Conservation (phyloP, 2,113 vertebrate genomes). For the Peromyscus maniculatus region DNA sequence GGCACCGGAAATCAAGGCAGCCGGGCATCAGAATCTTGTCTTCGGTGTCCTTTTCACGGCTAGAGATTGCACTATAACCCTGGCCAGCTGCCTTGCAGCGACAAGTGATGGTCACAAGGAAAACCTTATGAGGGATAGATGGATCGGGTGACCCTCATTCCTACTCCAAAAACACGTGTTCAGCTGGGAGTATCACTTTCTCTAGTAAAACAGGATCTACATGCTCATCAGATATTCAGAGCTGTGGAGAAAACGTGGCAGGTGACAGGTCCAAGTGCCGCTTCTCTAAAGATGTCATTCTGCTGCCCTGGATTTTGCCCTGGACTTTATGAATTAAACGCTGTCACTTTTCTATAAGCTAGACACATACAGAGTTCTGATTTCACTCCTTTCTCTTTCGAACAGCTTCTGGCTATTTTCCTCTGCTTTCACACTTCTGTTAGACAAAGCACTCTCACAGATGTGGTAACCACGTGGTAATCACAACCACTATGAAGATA, state of each 20-base stretch:
- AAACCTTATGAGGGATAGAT: constrained; percentile 36
- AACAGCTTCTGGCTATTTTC: not conserved
- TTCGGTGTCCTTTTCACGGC: constrained; percentile 24
- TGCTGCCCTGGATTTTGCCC: constrained; percentile 17
- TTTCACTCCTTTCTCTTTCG: constrained; percentile 43
- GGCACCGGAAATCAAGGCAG: not conserved
- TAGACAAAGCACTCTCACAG: not conserved
- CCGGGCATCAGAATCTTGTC: not conserved
- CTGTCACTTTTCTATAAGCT: not conserved
- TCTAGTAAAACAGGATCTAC: constrained; percentile 51
- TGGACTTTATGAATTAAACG: constrained; percentile 8
- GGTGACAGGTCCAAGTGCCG: constrained; percentile 32
- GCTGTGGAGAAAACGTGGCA: constrained; percentile 23
- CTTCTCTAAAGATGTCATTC: not conserved
- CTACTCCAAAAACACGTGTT: constrained; percentile 60
- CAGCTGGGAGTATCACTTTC: constrained; percentile 33
- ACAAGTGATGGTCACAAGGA: not conserved
- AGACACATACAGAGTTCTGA: not conserved
- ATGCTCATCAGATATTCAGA: constrained; percentile 35
- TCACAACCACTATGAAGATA: not conserved
- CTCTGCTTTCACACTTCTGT: constrained; percentile 17
- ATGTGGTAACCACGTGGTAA: not conserved
- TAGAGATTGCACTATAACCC: not conserved
- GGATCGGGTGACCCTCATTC: constrained; percentile 64
- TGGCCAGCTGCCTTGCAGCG: constrained; percentile 55